Conservation (phyloP, 2,888 invertebrate genomes). For the Aplocera efformata region DNA sequence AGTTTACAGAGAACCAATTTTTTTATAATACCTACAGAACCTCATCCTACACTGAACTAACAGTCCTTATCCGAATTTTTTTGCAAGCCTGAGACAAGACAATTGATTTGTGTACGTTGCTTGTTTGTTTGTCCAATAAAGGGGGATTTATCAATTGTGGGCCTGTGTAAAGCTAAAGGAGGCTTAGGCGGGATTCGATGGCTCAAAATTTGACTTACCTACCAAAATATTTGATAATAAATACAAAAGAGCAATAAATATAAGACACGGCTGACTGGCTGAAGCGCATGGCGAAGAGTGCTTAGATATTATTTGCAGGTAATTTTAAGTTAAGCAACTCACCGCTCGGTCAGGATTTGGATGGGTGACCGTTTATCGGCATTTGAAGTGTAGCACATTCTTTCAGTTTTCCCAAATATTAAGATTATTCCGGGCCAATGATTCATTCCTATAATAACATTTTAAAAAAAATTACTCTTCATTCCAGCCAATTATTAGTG, state of each 20-base stretch:
- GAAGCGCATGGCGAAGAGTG: no score
- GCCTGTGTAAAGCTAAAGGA: conserved; percentile 30
- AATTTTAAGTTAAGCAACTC: no score
- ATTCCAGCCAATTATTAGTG: no score
- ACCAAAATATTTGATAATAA: conserved; percentile 10
- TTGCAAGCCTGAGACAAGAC: conserved; percentile 45
- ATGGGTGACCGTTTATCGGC: no score
- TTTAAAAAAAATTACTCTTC: no score
- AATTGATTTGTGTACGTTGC: conserved; percentile 61
- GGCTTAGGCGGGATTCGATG: conserved; percentile 24
- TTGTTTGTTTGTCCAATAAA: conserved; percentile 62
- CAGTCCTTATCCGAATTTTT: conserved; percentile 18
- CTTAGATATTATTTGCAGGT: no score
- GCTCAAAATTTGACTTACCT: conserved; percentile 20
- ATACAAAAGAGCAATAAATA: neutral
- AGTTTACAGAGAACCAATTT: no score
- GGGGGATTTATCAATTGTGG: conserved; percentile 52
- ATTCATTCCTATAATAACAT: no score
- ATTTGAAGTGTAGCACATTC: no score
- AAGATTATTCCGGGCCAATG: no score
- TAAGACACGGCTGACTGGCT: neutral
- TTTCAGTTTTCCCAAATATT: no score
- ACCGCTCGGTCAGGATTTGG: no score
- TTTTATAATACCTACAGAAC: conserved; percentile 1
- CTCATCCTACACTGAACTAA: neutral